Evolutionary conservation across 2,113 vertebrate species (phyloP), one percentile per base, ranked within the genome.

Genomic region (Poeciliopsis retropinna): DNA sequence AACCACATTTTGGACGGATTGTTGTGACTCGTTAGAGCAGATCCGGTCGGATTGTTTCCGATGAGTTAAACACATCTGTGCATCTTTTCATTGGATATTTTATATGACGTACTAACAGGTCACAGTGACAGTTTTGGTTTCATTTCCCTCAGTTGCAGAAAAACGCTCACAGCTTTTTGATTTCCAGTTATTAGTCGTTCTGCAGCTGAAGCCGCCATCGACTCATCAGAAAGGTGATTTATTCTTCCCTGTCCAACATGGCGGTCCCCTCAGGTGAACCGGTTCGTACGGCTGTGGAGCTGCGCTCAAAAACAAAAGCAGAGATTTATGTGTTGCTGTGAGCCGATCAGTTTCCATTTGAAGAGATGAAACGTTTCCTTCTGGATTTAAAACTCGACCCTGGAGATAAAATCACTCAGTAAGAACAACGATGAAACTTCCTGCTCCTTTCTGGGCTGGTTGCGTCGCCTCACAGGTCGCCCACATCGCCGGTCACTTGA

Each of bases 401-500:
- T 27, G 47, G 22, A 80, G 76, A 74, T 67, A 64, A 27, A 72
- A 75, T 31, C 64, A 41, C 70, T 77, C 79, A 57, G 76, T 79
- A 68, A 41, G 66, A 70, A 69, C 67, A 41, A 75, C 39, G 67
- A 31, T 47, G 14, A 22, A 47, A 12, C 51, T 70, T 64, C 72
- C 47, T 73, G 34, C 47, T n/a, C 14, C 51, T 68, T 54, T 31
- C 19, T 1, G 60, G 37, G 29, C 12, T 60, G 4, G 12, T 47
- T 31, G 15, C 64, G 41, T 84, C 60, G 68, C 39, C 75, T 66
- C 60, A 37, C 60, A 70, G 44, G 66, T 41, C 60, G 66, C 34
- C 34, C 75, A 75, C 80, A 75, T 57, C 75, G 1, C 7, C 54
- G 68, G 87, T 88, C 86, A 87, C 86, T 93, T 93, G 85, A 91